Percentiles rank a stretch among this genome's conserved stretches.
Evolutionary conservation across 2,888 invertebrate species (phyloP).

Genomic region (Leptinotarsa haldemani): DNA sequence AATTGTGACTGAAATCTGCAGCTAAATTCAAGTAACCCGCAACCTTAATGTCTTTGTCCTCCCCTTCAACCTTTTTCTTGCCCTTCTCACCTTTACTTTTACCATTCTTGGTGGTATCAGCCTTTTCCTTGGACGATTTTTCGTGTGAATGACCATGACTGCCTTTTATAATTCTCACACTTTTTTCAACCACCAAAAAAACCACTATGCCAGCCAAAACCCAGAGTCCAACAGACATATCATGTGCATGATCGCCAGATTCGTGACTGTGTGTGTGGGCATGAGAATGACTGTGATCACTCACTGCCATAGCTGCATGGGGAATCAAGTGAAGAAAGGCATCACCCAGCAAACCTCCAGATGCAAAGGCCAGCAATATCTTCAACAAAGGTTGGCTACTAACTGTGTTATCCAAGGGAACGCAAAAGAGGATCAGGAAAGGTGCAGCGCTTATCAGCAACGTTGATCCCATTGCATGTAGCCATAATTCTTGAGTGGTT

Average conservation of each 20-base stretch:
- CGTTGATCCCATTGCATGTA: constrained; percentile 90
- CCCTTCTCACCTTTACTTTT: neutral
- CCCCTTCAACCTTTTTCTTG: constrained; percentile 1
- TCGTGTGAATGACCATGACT: constrained; percentile 82
- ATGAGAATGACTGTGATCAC: constrained; percentile 54
- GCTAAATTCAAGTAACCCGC: constrained; percentile 96
- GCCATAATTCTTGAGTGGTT: constrained; percentile 70
- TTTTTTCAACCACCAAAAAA: constrained; percentile 94
- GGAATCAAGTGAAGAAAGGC: constrained; percentile 99
- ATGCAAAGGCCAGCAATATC: constrained; percentile 91
- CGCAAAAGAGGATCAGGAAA: constrained; percentile 90
- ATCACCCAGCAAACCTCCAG: constrained; percentile 96
- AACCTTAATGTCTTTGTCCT: constrained; percentile 72
- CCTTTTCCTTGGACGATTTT: constrained; percentile 17
- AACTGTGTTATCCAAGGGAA: constrained; percentile 89
- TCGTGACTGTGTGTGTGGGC: constrained; percentile 69
- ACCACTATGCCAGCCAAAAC: constrained; percentile 93
- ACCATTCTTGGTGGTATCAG: neutral
- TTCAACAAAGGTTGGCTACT: constrained; percentile 90
- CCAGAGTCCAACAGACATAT: constrained; percentile 91
- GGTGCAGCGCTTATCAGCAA: constrained; percentile 95
- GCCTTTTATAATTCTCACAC: constrained; percentile 85
- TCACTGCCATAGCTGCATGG: constrained; percentile 82
- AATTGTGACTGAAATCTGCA: constrained; percentile 98
- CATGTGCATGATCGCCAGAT: constrained; percentile 70